A percentile compares a stretch with the other conserved stretches of the same genome.
Conservation (phyloP, 2,797 vertebrate species). For the Prunella strophiata region DNA sequence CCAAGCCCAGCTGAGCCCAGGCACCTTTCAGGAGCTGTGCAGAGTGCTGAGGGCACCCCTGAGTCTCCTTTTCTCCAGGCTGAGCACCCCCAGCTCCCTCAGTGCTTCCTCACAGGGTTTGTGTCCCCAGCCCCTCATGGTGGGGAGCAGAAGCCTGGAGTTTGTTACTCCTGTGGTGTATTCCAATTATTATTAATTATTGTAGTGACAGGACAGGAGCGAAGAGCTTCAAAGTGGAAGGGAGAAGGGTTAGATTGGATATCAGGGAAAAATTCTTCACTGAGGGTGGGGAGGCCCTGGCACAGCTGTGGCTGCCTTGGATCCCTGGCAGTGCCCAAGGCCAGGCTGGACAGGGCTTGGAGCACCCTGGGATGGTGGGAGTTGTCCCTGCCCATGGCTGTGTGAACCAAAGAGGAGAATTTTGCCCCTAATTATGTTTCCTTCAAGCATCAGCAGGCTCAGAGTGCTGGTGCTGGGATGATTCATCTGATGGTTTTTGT, state of each 20-base stretch:
- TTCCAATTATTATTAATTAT: not conserved
- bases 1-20: too few relatives aligned
- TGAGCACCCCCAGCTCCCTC: not conserved
- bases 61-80: not conserved
- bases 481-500: not conserved
- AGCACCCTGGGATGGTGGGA: rapidly evolving
- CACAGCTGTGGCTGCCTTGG: not conserved
- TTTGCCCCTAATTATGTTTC: not conserved
- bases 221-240: not conserved
- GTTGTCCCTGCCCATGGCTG: not conserved
- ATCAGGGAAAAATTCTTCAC: rapidly evolving
- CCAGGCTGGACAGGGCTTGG: not conserved
- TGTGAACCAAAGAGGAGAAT: not conserved
- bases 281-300: not conserved
- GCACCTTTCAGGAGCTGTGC: too few relatives aligned
- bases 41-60: too few relatives aligned
- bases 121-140: too few relatives aligned
- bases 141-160: not conserved
- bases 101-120: not conserved
- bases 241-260: not conserved
- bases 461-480: rapidly evolving
- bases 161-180: rapidly evolving
- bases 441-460: not conserved
- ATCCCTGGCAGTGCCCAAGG: not conserved
- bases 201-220: not conserved